phyloP scores from a whole-genome alignment of 2,113 vertebrate genomes.

The Corythornis madagascariensis region DNA sequence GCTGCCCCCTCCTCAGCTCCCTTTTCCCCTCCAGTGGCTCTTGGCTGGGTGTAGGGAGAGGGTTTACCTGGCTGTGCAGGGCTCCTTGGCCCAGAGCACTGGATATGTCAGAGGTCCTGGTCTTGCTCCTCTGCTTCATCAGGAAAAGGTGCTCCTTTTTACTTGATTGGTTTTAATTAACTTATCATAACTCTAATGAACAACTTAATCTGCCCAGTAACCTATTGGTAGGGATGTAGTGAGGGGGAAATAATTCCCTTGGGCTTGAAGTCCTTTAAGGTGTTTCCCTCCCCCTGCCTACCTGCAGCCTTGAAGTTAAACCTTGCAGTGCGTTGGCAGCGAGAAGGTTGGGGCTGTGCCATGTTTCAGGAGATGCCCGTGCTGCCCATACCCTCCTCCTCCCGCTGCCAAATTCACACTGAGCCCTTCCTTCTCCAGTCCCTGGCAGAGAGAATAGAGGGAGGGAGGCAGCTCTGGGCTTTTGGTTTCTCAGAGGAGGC shows the following conservation, averaged over 20 bases:
- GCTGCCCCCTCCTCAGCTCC: neutral
- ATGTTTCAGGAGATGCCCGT: accelerated
- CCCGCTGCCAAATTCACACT: neutral
- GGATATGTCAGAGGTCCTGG: too few species aligned
- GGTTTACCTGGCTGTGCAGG: neutral
- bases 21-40: neutral
- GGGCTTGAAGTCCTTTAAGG: neutral
- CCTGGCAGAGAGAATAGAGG: neutral
- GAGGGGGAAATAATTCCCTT: neutral
- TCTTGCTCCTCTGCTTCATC: neutral
- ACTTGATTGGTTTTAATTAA: neutral
- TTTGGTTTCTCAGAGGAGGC: neutral
- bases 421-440: neutral
- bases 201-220: neutral
- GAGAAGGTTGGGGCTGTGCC: neutral
- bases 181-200: neutral
- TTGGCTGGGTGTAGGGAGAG: neutral
- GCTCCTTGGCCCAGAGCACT: neutral
- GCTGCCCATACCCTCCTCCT: neutral
- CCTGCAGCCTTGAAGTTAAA: neutral
- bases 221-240: neutral
- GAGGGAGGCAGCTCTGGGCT: neutral
- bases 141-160: neutral
- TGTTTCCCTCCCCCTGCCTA: neutral
- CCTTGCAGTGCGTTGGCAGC: accelerated